A percentile compares a stretch with the other conserved stretches of the same genome.
phyloP scores from a whole-genome alignment of 2,113 vertebrate genomes.

The Rhabdomys dilectus region DNA sequence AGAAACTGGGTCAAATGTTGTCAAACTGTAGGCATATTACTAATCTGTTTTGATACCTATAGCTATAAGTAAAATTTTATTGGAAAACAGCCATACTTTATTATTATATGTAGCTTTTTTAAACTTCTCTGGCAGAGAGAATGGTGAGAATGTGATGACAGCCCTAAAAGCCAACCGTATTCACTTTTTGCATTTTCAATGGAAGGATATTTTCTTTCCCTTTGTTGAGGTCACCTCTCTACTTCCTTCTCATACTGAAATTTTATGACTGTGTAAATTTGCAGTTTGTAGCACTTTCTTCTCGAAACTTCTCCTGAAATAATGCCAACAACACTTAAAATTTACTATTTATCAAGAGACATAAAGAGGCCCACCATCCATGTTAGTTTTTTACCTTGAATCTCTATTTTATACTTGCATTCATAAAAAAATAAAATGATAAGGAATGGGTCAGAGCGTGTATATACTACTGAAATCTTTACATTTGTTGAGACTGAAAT shows the following conservation, averaged over 20 bases:
- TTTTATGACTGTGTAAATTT: constrained; percentile 47
- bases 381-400: constrained; percentile 11
- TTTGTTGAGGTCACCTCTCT: background rate
- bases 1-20: background rate
- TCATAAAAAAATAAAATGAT: background rate
- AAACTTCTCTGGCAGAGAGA: background rate
- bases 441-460: background rate
- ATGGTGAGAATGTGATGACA: background rate
- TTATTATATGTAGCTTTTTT: background rate
- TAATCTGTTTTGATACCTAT: background rate
- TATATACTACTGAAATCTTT: constrained; percentile 41
- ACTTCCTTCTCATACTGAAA: background rate
- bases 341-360: constrained; percentile 4
- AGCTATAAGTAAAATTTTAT: background rate
- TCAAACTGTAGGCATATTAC: background rate
- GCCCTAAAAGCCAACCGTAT: background rate
- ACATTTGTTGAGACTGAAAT: background rate
- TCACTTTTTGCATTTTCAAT: background rate
- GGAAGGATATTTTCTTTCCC: background rate
- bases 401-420: background rate
- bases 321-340: background rate
- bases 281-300: constrained; percentile 3
- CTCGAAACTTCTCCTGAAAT: background rate
- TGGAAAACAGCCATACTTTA: background rate
- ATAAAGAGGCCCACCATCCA: background rate